Conservation (phyloP, 2,888 invertebrate species). For the Cyclophora albipunctata region DNA sequence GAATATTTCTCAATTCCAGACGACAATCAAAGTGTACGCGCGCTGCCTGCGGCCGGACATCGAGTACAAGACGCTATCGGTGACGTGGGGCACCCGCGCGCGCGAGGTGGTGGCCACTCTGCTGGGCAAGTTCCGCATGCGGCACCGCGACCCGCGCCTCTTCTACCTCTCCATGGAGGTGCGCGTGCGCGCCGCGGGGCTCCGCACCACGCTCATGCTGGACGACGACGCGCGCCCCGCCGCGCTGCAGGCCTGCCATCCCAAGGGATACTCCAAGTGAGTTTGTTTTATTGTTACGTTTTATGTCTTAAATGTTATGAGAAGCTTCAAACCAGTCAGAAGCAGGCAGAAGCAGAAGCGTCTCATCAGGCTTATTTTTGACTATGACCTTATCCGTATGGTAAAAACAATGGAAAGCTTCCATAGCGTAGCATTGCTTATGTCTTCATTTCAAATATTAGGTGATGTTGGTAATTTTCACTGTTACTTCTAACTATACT, state of each 20-base stretch:
- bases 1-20: slow-evolving; percentile 70
- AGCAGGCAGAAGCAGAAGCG: too few species aligned
- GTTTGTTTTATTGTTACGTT: slow-evolving; percentile 22
- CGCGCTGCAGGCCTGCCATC: slow-evolving; percentile 94
- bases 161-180: slow-evolving; percentile 97
- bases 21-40: slow-evolving; percentile 93
- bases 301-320: background rate
- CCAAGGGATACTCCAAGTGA: slow-evolving; percentile 92
- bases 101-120: slow-evolving; percentile 90
- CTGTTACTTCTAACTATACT: too few species aligned
- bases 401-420: too few species aligned
- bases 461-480: too few species aligned
- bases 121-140: slow-evolving; percentile 91
- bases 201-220: slow-evolving; percentile 86
- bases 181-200: slow-evolving; percentile 87
- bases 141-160: slow-evolving; percentile 92
- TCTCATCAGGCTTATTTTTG: too few species aligned
- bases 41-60: slow-evolving; percentile 93
- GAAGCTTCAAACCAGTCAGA: too few species aligned
- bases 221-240: slow-evolving; percentile 94
- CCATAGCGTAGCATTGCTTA: too few species aligned
- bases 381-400: too few species aligned
- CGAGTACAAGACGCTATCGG: slow-evolving; percentile 95
- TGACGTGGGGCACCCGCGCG: slow-evolving; percentile 91
- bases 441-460: too few species aligned